A percentile compares a stretch with the other conserved stretches of the same genome.
phyloP scores from a whole-genome alignment of 1,140 invertebrate species.

The Batillaria attramentaria region DNA sequence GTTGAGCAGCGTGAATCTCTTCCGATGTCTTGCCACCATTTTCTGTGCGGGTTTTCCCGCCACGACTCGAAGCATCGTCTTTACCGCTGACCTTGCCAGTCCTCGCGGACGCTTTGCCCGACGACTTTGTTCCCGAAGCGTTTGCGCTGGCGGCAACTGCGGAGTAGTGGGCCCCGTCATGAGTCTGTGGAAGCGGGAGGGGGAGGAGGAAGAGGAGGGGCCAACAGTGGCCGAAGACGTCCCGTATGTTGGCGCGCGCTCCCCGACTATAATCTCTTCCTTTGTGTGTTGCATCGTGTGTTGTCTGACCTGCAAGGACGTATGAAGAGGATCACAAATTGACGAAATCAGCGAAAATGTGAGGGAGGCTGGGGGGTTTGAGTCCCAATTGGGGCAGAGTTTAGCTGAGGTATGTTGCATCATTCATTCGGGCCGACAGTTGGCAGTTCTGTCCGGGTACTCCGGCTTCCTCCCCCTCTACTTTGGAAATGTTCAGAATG shows the following conservation, averaged over 20 bases:
- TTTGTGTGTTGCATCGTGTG: constrained; percentile 73
- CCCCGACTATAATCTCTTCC: background rate
- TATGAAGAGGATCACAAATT: too few species aligned
- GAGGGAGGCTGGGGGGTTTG: too few species aligned
- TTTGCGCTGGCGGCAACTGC: background rate
- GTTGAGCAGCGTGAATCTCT: too few species aligned
- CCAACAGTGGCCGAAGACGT: constrained; percentile 32
- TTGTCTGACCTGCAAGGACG: constrained; percentile 75
- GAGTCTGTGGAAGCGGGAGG: constrained; percentile 28
- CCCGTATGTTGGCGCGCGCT: constrained; percentile 18
- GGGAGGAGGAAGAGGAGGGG: constrained; percentile 31
- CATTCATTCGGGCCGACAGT: background rate
- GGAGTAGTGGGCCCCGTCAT: constrained; percentile 14
- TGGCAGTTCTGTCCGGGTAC: background rate
- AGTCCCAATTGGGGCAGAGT: background rate
- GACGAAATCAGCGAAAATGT: too few species aligned
- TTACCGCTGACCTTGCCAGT: too few species aligned
- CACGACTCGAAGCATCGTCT: too few species aligned
- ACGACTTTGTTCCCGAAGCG: too few species aligned
- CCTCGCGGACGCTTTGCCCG: too few species aligned
- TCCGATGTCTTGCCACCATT: too few species aligned
- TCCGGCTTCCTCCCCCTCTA: too few species aligned
- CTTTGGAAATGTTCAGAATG: too few species aligned
- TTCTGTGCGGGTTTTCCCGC: too few species aligned
- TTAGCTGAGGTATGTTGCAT: background rate